Conservation (phyloP, 2,113 vertebrate genomes). For the Rhineura floridana region DNA sequence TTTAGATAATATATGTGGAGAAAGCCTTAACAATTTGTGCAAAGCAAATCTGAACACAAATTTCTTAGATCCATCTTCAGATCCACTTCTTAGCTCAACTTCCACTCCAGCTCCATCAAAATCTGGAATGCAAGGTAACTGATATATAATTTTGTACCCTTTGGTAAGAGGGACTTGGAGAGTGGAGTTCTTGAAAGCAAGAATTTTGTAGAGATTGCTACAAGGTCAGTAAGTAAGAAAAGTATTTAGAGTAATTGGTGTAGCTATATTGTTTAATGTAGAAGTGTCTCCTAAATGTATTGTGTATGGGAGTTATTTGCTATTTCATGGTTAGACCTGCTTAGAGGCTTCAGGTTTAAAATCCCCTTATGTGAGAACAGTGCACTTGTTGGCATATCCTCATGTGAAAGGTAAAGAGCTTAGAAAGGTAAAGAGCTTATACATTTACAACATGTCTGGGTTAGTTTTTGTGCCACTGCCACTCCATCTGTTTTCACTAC, state of each 20-base stretch:
- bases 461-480: not conserved
- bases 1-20: conserved; percentile 84
- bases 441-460: not conserved
- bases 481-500: not conserved
- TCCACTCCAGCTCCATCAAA: conserved; percentile 78
- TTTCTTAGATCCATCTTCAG: conserved; percentile 81
- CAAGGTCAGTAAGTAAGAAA: no score
- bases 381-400: not conserved
- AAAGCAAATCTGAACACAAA: conserved; percentile 72
- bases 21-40: conserved; percentile 76
- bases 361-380: not conserved
- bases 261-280: not conserved
- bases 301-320: not conserved
- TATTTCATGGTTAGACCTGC: not conserved
- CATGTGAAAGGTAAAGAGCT: not conserved
- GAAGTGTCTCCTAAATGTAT: not conserved
- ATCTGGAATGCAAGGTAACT: conserved; percentile 83
- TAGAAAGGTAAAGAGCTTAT: not conserved
- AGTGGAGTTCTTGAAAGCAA: not conserved
- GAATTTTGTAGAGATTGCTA: not conserved
- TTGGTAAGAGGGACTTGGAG: not conserved
- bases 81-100: conserved; percentile 81
- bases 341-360: no score
- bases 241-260: not conserved
- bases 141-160: conserved; percentile 20